Evolutionary conservation across 2,113 vertebrate genomes (phyloP), one percentile per base, ranked within the genome.

Genomic region (Sapayoa aenigma): DNA sequence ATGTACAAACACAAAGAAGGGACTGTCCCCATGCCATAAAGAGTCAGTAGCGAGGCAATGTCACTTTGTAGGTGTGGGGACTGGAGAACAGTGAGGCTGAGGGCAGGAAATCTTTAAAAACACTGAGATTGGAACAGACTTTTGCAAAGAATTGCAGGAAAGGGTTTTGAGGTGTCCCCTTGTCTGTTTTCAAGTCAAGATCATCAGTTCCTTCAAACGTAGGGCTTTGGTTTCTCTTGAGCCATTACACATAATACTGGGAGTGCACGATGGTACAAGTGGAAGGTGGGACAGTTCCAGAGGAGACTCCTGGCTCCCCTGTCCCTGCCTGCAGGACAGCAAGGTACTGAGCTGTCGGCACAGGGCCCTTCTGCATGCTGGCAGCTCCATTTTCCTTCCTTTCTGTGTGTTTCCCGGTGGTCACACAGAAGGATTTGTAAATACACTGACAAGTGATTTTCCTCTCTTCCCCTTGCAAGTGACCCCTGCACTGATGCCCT

Each of bases 311-410:
- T 41, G 77, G 49, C n/a, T 41, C 16, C 27, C 9, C n/a, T 37
- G 44, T 11, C 37, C 37, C 55, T 76, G 68, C 46, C 13, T 89
- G 53, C 27, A 52, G 62, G 33, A 50, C 68, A 87, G 23, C 35
- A 30, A n/a, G 33, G 39, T 39, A 35, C 73, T n/a, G 2, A n/a
- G 44, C 25, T 30, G 37, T 33, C 0, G 0, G 58, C 33, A 18
- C 0, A 0, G 39, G 42, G 31, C 44, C 25, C 24, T 49, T 74
- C 31, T 10, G 71, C 20, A 2, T 6, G 66, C 58, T 42, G 39
- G 44, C 46, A 63, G 72, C 42, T 71, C 58, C 42, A 14, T 91
- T 46, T 82, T 41, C 52, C 33, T 60, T 82, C 49, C n/a, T 91
- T 63, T 28, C 68, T 12, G 5, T 20, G 9, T 13, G 17, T 68